Evolutionary conservation across 2,113 vertebrate genomes (phyloP).

Genomic region (Triplophysa tibetana): DNA sequence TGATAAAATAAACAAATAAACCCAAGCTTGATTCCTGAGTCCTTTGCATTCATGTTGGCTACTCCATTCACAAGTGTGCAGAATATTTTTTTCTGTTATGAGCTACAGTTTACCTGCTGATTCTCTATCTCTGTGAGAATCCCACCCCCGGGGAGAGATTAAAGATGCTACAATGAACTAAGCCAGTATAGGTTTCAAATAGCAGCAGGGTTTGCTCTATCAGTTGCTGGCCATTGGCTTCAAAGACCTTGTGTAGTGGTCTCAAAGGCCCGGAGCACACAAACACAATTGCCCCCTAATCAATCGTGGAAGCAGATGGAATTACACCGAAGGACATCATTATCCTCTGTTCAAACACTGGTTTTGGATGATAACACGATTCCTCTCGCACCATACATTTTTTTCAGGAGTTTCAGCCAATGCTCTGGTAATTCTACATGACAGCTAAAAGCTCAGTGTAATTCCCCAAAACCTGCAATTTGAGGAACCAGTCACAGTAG

Average conservation of each 20-base stretch:
- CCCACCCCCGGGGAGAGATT: slow-evolving; percentile 60
- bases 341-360: slow-evolving; percentile 42
- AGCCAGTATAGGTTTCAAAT: slow-evolving; percentile 54
- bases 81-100: not conserved
- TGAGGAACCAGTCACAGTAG: slow-evolving; percentile 17
- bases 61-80: not conserved
- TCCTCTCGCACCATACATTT: slow-evolving; percentile 48
- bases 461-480: slow-evolving; percentile 4
- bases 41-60: not conserved
- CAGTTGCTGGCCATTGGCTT: slow-evolving; percentile 51
- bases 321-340: slow-evolving; percentile 60
- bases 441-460: slow-evolving; percentile 12
- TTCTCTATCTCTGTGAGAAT: slow-evolving; percentile 42
- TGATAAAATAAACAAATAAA: not conserved
- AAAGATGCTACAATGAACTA: slow-evolving; percentile 51
- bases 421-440: slow-evolving; percentile 21
- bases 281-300: slow-evolving; percentile 62
- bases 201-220: slow-evolving; percentile 48
- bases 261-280: slow-evolving; percentile 57
- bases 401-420: slow-evolving; percentile 51
- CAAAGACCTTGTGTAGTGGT: slow-evolving; percentile 53
- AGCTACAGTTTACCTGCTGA: slow-evolving; percentile 39
- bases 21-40: not conserved
- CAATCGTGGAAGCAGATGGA: slow-evolving; percentile 62
- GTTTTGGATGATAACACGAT: slow-evolving; percentile 25